A percentile compares a stretch with the other conserved stretches of the same genome.
phyloP scores from a whole-genome alignment of 1,140 invertebrate species.

The Xylocopa sonorina region DNA sequence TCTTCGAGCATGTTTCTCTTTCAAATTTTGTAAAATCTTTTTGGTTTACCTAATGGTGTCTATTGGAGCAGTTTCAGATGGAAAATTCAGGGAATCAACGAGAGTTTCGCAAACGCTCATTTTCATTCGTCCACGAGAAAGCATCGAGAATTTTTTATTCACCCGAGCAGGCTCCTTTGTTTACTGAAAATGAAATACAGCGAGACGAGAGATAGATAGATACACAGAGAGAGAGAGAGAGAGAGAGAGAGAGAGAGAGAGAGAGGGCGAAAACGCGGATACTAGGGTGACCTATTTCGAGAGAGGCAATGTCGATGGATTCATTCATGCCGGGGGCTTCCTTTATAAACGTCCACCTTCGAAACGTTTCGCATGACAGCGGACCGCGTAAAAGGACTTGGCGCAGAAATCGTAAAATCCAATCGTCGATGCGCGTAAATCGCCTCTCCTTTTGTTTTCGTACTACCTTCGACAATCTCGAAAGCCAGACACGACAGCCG shows the following conservation, averaged over 20 bases:
- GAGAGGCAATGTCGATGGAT: conserved; percentile 17
- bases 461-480: background rate
- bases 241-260: no score
- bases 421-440: background rate
- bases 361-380: conserved; percentile 21
- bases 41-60: no score
- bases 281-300: conserved; percentile 42
- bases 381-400: background rate
- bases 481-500: background rate
- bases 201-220: no score
- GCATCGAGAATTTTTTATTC: background rate
- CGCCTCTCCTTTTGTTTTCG: background rate
- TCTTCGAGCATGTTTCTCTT: no score
- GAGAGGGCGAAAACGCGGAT: background rate
- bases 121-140: background rate
- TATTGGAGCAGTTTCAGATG: no score
- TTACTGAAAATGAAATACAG: background rate
- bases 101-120: background rate
- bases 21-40: no score
- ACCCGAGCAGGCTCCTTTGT: background rate
- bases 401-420: conserved; percentile 15
- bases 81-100: background rate
- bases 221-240: no score
- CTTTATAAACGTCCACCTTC: conserved; percentile 30
- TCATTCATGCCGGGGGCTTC: conserved; percentile 40